These are phyloP conservation scores for Morelia viridis DNA, from an alignment of 2,797 vertebrate genomes.

Conservation along the genomic window DNA sequence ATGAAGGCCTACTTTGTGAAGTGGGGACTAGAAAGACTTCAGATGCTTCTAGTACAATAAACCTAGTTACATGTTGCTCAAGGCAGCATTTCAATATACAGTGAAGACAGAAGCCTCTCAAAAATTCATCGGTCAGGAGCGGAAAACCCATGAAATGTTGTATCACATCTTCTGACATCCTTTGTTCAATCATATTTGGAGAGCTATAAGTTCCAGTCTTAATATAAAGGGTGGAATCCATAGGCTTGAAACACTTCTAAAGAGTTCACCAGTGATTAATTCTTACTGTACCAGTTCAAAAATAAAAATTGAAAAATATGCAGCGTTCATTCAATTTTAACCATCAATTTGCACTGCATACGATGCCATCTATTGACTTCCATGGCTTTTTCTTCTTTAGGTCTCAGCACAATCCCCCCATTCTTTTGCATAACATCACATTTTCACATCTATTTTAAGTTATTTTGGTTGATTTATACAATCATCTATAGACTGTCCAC, in stretches of 20 bases:
- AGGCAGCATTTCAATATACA: neutral
- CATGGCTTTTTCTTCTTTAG: neutral
- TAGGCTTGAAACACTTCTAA: neutral
- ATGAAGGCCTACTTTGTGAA: conserved; percentile 9
- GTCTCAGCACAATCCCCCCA: neutral
- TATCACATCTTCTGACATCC: neutral
- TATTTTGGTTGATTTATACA: neutral
- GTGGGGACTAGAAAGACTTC: conserved; percentile 2
- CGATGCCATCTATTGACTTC: neutral
- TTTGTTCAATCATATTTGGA: neutral
- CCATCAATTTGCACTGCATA: neutral
- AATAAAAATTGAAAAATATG: neutral
- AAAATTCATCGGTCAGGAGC: neutral
- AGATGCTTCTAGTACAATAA: neutral
- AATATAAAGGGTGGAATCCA: neutral
- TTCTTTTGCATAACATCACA: neutral
- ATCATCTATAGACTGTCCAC: neutral
- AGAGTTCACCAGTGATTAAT: neutral
- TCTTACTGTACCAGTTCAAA: neutral
- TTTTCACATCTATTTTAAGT: neutral
- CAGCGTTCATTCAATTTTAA: neutral
- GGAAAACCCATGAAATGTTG: neutral
- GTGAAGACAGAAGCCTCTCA: neutral
- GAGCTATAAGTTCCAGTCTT: neutral
- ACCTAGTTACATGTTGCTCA: neutral